Base-by-base conservation (phyloP, 2,888 invertebrate genomes). In the Petrolisthes manimaculis region DNA sequence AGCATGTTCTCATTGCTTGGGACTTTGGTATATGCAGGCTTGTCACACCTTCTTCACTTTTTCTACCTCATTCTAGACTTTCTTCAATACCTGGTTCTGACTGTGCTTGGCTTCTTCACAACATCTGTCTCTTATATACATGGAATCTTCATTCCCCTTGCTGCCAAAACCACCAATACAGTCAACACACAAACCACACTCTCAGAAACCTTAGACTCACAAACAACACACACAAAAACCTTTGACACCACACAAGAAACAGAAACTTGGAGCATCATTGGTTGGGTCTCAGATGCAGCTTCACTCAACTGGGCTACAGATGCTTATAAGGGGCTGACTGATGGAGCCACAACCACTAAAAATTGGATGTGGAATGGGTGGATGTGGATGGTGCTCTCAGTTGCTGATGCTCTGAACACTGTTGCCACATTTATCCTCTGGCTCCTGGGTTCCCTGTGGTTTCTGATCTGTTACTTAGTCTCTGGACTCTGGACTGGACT, bases 401-500 rank as follows among this genome's bases (percentile, higher is more conserved):
- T 88, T 21, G 80, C 77, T 61, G 88, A 88, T 54, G 81, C 75
- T 51, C 80, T 88, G 56, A 67, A 81, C 8, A 53, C 81, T 55
- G 74, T 51, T 24, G 81, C 84, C 12, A 24, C 84, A 54, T 84
- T 67, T 54, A 24, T 81, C 67, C 75, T 81, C 5, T 79, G 84
- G 80, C 81, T 84, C 5, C 80, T 88, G 67, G 55, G 67, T 24
- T 75, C 67, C 53, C 4, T 81, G 24, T 75, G 84, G 75, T 80
- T 84, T 75, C 61, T 84, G 51, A 37, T 81, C 14, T 77, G 67
- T 21, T 74, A 84, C 75, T 55, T 84, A 24, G n/a, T 84, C 51
- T 77, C 88, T 56, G 88, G 88, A 84, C 81, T 88, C 24, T 88
- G 88, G 88, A 84, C 84, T 81, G 51, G 74, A 74, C 81, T 88